Percentiles rank a stretch among this genome's conserved stretches.
phyloP scores from a whole-genome alignment of 1,140 invertebrate species.

The Papilio dardanus region DNA sequence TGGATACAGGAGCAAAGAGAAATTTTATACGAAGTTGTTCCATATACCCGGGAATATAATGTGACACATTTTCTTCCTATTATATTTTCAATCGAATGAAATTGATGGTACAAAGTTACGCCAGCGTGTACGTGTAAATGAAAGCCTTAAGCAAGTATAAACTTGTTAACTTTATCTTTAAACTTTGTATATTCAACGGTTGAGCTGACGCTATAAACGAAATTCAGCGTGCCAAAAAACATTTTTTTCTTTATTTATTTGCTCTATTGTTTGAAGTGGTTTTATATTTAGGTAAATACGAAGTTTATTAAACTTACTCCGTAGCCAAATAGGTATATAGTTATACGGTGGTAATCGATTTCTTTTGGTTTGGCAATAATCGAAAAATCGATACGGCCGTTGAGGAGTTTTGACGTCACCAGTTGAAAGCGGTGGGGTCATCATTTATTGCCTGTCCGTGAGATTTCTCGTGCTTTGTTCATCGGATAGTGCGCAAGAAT shows the following conservation, averaged over 20 bases:
- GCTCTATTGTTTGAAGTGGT: background rate
- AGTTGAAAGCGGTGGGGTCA: conserved; percentile 35
- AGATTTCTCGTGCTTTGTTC: conserved; percentile 36
- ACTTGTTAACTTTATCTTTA: background rate
- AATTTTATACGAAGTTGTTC: background rate
- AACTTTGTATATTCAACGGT: background rate
- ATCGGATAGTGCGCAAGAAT: conserved; percentile 23
- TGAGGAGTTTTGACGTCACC: conserved; percentile 26
- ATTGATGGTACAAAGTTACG: background rate
- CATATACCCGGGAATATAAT: background rate
- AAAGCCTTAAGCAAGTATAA: background rate
- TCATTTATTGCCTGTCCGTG: conserved; percentile 18
- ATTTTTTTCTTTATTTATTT: background rate
- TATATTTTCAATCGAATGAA: background rate
- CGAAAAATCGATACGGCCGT: conserved; percentile 13
- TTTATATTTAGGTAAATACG: background rate
- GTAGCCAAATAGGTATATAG: conserved; percentile 10
- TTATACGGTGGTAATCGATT: conserved; percentile 30
- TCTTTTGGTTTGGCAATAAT: conserved; percentile 35
- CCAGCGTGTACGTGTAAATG: background rate
- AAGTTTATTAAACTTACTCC: conserved; percentile 9
- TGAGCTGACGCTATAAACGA: background rate
- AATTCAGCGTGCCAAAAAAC: background rate
- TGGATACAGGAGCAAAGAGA: conserved; percentile 21
- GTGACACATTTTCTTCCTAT: background rate